phyloP scores from a whole-genome alignment of 2,888 invertebrate species.

The Acrobasis suavella region DNA sequence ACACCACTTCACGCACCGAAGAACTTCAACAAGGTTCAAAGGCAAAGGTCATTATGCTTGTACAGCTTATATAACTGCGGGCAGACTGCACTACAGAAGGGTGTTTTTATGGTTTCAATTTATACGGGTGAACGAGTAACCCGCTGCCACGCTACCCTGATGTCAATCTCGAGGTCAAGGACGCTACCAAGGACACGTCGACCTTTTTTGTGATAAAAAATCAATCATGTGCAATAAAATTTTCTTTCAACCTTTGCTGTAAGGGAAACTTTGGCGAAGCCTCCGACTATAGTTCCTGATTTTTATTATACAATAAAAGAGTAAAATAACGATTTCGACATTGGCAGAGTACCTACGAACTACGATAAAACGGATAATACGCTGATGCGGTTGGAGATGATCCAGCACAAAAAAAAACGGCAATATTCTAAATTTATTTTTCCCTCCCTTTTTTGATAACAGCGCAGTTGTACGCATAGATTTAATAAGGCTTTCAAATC shows the following conservation, averaged over 20 bases:
- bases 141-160: constrained; percentile 36
- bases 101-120: constrained; percentile 56
- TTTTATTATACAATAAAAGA: constrained; percentile 54
- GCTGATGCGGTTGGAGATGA: constrained; percentile 51
- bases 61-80: constrained; percentile 8
- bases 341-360: constrained; percentile 46
- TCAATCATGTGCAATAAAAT: not conserved
- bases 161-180: constrained; percentile 44
- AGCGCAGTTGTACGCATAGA: not conserved
- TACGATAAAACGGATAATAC: constrained; percentile 26
- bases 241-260: not conserved
- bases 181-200: constrained; percentile 33
- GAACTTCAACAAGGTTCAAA: constrained; percentile 4
- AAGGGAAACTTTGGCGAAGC: constrained; percentile 24
- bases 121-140: constrained; percentile 37
- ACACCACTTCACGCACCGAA: not conserved
- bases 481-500: not conserved
- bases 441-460: constrained; percentile 36
- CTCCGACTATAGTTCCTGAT: not conserved
- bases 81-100: constrained; percentile 25
- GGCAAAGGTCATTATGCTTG: constrained; percentile 3
- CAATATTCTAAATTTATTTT: constrained; percentile 61
- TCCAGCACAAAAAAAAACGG: constrained; percentile 60
- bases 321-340: constrained; percentile 69
- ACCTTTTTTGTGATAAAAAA: constrained; percentile 16